Conservation (phyloP, 2,113 vertebrate species). For the Gasterosteus aculeatus region DNA sequence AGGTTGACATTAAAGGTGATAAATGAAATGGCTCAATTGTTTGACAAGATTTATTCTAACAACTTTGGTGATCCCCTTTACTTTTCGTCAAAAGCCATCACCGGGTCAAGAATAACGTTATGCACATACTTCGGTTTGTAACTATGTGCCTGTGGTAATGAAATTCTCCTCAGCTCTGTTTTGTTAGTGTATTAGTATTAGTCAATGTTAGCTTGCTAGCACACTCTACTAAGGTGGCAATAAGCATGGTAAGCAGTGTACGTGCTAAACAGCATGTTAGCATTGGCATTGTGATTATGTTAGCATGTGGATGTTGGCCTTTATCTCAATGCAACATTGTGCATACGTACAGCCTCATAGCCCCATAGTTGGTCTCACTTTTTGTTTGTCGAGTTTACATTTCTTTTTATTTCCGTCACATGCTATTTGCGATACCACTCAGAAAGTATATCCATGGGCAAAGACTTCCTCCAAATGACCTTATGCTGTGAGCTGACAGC, state of each 20-base stretch:
- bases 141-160: not conserved
- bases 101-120: not conserved
- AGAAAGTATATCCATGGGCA: slow-evolving; percentile 23
- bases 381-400: not conserved
- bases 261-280: not conserved
- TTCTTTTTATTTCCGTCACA: not conserved
- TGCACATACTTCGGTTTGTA: not conserved
- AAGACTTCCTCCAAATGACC: slow-evolving; percentile 67
- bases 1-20: not conserved
- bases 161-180: not conserved
- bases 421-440: slow-evolving; percentile 17
- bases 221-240: too few relatives aligned
- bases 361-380: slow-evolving; percentile 1
- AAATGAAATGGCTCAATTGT: not conserved
- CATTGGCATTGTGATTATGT: not conserved
- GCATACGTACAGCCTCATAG: not conserved
- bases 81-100: not conserved
- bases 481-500: slow-evolving; percentile 63
- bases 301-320: not conserved
- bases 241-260: not conserved
- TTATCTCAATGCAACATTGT: not conserved
- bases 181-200: too few relatives aligned
- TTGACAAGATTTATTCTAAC: not conserved
- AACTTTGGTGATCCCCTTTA: not conserved
- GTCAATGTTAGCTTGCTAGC: too few relatives aligned